Conservation (phyloP, 2,888 invertebrate species). For the Opisthograptis luteolata region DNA sequence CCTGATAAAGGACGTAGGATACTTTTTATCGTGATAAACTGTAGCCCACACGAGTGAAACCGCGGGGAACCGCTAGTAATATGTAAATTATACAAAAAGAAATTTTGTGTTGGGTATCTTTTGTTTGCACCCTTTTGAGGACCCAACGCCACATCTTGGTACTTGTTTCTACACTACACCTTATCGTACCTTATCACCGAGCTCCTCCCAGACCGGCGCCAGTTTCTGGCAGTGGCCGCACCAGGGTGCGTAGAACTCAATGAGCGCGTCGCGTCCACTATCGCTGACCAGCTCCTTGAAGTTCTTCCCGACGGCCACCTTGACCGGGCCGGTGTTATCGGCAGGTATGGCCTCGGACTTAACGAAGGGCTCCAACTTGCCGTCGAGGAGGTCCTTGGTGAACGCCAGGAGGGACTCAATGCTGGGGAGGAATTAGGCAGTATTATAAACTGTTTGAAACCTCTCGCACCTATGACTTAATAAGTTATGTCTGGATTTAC, state of each 20-base stretch:
- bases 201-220: constrained; percentile 96
- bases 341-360: constrained; percentile 98
- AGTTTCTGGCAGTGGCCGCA: constrained; percentile 99
- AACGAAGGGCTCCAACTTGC: constrained; percentile 94
- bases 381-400: constrained; percentile 91
- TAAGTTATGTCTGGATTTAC: too few relatives aligned
- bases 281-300: constrained; percentile 97
- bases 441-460: background rate
- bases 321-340: constrained; percentile 90
- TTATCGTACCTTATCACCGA: constrained; percentile 93
- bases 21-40: too few relatives aligned
- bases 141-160: too few relatives aligned
- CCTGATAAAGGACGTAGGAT: too few relatives aligned
- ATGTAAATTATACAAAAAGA: too few relatives aligned
- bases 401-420: constrained; percentile 94
- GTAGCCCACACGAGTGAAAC: too few relatives aligned
- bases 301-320: constrained; percentile 97
- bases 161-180: too few relatives aligned
- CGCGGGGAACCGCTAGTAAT: too few relatives aligned
- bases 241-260: constrained; percentile 99
- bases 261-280: constrained; percentile 95
- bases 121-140: too few relatives aligned
- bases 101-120: too few relatives aligned
- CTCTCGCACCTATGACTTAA: background rate
- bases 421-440: constrained; percentile 65